Conservation (phyloP, 2,113 vertebrate genomes). For the Bos indicus region DNA sequence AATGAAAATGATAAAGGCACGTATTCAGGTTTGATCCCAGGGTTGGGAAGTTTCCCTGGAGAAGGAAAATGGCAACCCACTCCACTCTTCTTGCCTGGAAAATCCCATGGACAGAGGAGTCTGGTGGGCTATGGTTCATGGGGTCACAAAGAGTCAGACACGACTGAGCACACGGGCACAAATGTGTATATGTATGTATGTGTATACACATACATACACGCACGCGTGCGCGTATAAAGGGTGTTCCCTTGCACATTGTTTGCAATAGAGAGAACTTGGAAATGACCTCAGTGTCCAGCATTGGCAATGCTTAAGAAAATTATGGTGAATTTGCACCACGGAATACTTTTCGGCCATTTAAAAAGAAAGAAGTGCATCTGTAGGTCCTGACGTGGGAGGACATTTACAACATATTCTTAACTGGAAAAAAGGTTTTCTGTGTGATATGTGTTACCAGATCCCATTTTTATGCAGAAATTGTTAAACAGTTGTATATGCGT, state of each 20-base stretch:
- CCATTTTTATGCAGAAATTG: background rate
- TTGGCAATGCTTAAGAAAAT: background rate
- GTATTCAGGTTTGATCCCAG: background rate
- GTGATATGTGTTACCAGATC: background rate
- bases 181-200: background rate
- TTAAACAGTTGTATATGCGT: background rate
- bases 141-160: background rate
- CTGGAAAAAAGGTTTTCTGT: background rate
- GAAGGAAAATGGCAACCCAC: background rate
- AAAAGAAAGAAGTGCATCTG: background rate
- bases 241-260: background rate
- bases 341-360: background rate
- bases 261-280: background rate
- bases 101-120: background rate
- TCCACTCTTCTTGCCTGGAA: background rate
- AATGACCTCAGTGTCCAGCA: background rate
- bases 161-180: background rate
- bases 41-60: background rate
- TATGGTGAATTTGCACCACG: background rate
- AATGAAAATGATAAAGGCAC: background rate
- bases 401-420: background rate
- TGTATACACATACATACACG: background rate
- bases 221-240: background rate
- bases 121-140: background rate
- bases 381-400: background rate